Percentiles rank a stretch among this genome's conserved stretches.
Conservation (phyloP, 2,113 vertebrate species). For the Nerophis lumbriciformis region DNA sequence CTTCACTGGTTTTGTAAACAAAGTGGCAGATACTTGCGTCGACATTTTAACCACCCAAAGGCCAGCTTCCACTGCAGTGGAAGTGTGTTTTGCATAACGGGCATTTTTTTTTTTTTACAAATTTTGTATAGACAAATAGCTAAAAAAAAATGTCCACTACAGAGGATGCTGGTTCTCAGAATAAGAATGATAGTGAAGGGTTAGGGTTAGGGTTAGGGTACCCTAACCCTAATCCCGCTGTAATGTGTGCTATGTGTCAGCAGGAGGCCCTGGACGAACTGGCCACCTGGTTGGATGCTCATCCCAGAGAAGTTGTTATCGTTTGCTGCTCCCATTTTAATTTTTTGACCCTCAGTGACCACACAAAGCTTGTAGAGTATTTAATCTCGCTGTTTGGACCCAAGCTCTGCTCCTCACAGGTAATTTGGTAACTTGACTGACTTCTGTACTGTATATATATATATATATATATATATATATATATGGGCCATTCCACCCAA, state of each 20-base stretch:
- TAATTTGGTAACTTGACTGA: constrained; percentile 33
- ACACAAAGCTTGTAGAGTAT: constrained; percentile 53
- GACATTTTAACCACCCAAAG: too few species aligned
- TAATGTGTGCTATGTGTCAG: not conserved
- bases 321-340: constrained; percentile 66
- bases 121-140: too few species aligned
- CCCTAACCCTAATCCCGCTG: too few species aligned
- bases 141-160: too few species aligned
- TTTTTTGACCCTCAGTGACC: constrained; percentile 47
- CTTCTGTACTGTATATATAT: not conserved
- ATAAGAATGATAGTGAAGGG: too few species aligned
- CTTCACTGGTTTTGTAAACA: too few species aligned
- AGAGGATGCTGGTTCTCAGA: too few species aligned
- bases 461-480: not conserved
- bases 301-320: constrained; percentile 67
- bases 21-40: too few species aligned
- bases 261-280: constrained; percentile 67
- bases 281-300: constrained; percentile 58
- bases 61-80: too few species aligned
- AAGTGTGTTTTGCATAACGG: too few species aligned
- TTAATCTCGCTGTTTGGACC: constrained; percentile 56
- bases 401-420: constrained; percentile 62
- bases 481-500: not conserved
- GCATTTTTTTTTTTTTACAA: too few species aligned
- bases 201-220: too few species aligned